These are phyloP conservation scores for Nesidiocoris tenuis DNA, from an alignment of 2,888 invertebrate genomes.

Conservation along the genomic window DNA sequence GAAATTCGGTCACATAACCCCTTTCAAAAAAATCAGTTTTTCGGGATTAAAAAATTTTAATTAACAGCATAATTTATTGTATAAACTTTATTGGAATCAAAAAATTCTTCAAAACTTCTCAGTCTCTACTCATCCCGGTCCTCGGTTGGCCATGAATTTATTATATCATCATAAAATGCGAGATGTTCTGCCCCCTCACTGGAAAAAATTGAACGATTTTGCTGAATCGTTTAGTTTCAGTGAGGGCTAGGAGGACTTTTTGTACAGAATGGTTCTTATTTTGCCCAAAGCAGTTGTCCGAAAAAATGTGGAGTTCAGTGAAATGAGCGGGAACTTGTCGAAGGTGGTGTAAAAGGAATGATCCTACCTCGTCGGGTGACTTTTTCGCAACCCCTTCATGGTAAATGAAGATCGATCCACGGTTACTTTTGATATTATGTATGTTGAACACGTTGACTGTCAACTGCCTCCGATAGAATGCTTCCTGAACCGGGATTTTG, in stretches of 20 bases:
- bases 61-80: too few species aligned
- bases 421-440: constrained; percentile 47
- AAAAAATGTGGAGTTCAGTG: constrained; percentile 24
- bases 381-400: constrained; percentile 18
- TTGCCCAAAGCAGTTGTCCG: constrained; percentile 19
- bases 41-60: too few species aligned
- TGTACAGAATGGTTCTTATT: constrained; percentile 8
- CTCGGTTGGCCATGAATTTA: too few species aligned
- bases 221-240: constrained; percentile 13
- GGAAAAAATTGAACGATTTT: constrained; percentile 26
- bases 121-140: too few species aligned
- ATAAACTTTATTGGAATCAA: too few species aligned
- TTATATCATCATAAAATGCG: too few species aligned
- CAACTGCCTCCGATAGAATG: constrained; percentile 51
- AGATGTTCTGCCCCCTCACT: constrained; percentile 17
- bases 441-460: constrained; percentile 49
- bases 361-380: constrained; percentile 15
- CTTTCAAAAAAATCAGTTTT: too few species aligned
- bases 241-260: constrained; percentile 3
- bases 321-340: neutral
- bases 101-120: too few species aligned
- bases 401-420: neutral
- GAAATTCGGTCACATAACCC: too few species aligned
- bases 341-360: constrained; percentile 14
- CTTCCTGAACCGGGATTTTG: constrained; percentile 51